These are phyloP conservation scores for Hippoglossus hippoglossus DNA, from an alignment of 2,797 vertebrate species.

Conservation along the genomic window DNA sequence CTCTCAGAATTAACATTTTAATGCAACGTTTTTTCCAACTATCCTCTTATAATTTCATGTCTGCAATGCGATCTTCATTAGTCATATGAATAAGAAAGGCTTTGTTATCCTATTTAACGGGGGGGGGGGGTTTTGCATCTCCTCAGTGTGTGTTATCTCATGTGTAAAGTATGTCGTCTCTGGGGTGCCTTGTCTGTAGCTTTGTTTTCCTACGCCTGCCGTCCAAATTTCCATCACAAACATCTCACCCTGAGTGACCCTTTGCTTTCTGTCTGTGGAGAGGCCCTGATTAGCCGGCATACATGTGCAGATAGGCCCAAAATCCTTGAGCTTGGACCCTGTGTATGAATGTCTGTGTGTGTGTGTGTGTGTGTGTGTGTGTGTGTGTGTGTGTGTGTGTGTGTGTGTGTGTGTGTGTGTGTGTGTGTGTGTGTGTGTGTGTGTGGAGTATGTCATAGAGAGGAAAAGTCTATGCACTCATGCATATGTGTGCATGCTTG, in stretches of 20 bases:
- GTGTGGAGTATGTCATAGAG: background rate
- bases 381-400: background rate
- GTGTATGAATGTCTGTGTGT: constrained; percentile 16
- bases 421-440: constrained; percentile 2
- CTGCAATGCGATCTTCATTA: constrained; percentile 10
- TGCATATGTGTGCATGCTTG: constrained; percentile 52
- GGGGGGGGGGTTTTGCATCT: constrained; percentile 13
- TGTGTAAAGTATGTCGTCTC: constrained; percentile 81
- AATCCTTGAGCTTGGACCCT: constrained; percentile 53
- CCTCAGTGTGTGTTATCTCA: constrained; percentile 72
- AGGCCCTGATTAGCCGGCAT: constrained; percentile 76
- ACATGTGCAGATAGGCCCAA: constrained; percentile 71
- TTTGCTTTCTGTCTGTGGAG: constrained; percentile 68
- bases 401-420: constrained; percentile 5
- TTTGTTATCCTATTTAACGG: constrained; percentile 41
- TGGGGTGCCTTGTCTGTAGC: constrained; percentile 72
- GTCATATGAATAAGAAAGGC: constrained; percentile 33
- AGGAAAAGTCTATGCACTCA: constrained; percentile 21
- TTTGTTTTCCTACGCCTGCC: constrained; percentile 85
- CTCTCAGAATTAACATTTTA: constrained; percentile 25
- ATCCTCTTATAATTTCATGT: constrained; percentile 30
- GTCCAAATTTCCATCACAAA: constrained; percentile 88
- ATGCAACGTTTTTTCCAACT: constrained; percentile 25
- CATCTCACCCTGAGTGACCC: constrained; percentile 80
- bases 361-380: constrained; percentile 3